Conservation (phyloP, 2,797 vertebrate genomes). For the Sebastes trivittatus region DNA sequence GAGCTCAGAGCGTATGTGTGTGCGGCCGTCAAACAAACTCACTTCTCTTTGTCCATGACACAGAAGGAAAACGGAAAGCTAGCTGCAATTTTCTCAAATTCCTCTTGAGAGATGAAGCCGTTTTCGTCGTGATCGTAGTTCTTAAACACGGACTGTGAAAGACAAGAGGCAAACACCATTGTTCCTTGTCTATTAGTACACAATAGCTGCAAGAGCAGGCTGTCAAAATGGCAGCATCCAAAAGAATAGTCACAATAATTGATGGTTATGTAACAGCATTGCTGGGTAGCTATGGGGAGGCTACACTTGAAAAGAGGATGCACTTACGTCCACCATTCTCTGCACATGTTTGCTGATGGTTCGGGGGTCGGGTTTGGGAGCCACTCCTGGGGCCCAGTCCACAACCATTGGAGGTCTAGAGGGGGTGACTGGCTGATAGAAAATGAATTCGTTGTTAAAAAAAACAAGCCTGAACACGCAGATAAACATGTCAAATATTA, state of each 20-base stretch:
- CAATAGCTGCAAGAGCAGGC: slow-evolving; percentile 32
- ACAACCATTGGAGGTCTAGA: slow-evolving; percentile 91
- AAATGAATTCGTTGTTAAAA: slow-evolving; percentile 35
- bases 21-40: slow-evolving; percentile 69
- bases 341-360: slow-evolving; percentile 96
- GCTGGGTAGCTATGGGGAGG: slow-evolving; percentile 8
- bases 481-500: not conserved
- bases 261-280: slow-evolving; percentile 35
- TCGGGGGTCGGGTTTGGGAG: slow-evolving; percentile 94
- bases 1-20: not conserved
- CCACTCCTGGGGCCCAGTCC: slow-evolving; percentile 94
- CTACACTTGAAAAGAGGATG: slow-evolving; percentile 20
- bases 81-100: slow-evolving; percentile 96
- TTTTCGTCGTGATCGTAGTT: slow-evolving; percentile 97
- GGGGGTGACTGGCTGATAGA: slow-evolving; percentile 89
- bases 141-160: slow-evolving; percentile 93
- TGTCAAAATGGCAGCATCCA: slow-evolving; percentile 31
- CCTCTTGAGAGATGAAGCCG: slow-evolving; percentile 95
- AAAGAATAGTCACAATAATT: slow-evolving; percentile 36
- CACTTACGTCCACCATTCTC: slow-evolving; percentile 94
- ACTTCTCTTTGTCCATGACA: slow-evolving; percentile 97
- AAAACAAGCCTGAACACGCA: not conserved
- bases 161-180: slow-evolving; percentile 44
- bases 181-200: slow-evolving; percentile 27
- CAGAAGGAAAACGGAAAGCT: slow-evolving; percentile 96